These are phyloP conservation scores for Mus minutoides DNA, from an alignment of 2,797 vertebrate species.

Conservation along the genomic window DNA sequence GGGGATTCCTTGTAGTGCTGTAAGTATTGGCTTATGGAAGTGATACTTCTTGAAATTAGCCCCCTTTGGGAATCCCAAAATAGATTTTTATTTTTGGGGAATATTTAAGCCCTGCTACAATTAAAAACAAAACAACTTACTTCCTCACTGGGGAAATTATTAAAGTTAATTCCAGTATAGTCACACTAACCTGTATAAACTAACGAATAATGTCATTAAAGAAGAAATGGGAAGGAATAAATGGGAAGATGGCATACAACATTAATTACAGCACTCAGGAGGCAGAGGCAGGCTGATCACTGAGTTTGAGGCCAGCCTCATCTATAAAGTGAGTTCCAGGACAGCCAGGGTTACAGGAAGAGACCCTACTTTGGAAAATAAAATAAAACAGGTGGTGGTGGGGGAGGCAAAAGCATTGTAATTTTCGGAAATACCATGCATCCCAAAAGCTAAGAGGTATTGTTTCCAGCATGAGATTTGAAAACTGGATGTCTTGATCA, in stretches of 20 bases:
- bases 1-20: constrained; percentile 12
- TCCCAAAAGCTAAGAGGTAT: neutral
- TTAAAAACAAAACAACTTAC: constrained; percentile 38
- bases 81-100: constrained; percentile 27
- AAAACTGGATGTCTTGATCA: neutral
- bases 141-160: constrained; percentile 33
- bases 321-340: neutral
- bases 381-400: neutral
- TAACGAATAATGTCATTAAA: constrained; percentile 45
- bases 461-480: neutral
- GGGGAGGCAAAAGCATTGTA: neutral
- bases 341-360: neutral
- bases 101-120: constrained; percentile 6
- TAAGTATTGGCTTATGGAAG: neutral
- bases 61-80: constrained; percentile 35
- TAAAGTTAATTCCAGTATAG: neutral
- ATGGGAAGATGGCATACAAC: neutral
- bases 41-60: constrained; percentile 30
- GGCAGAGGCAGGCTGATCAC: neutral
- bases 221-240: constrained; percentile 39
- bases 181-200: constrained; percentile 44
- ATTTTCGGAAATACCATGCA: constrained; percentile 7
- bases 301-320: neutral
- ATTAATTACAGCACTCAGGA: neutral
- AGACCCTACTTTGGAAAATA: neutral